phyloP scores from a whole-genome alignment of 2,888 invertebrate genomes.

The Meloe dianella region DNA sequence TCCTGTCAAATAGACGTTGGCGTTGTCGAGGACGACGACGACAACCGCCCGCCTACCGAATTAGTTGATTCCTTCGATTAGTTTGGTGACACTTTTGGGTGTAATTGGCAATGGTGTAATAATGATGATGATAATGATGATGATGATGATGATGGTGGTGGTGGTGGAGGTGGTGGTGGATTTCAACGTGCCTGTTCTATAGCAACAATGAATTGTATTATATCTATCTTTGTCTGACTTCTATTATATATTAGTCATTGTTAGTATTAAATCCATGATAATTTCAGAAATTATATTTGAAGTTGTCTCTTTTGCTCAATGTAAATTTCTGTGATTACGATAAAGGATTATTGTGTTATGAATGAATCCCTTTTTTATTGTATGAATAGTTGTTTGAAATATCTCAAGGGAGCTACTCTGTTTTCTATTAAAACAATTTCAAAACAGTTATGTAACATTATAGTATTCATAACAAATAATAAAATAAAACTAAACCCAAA shows the following conservation, averaged over 20 bases:
- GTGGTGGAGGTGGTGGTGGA: not conserved
- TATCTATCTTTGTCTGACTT: slow-evolving; percentile 4
- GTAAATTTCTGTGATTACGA: not conserved
- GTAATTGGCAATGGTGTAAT: slow-evolving; percentile 11
- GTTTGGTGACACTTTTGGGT: slow-evolving; percentile 29
- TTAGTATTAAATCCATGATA: not conserved
- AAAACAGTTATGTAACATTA: not conserved
- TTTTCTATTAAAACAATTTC: not conserved
- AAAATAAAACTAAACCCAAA: not conserved
- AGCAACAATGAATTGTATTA: not conserved
- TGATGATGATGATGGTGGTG: not conserved
- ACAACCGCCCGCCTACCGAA: slow-evolving; percentile 28
- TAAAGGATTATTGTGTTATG: not conserved
- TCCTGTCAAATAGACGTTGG: slow-evolving; percentile 32
- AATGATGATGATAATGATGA: too few species aligned
- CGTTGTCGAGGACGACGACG: not conserved
- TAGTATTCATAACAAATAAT: not conserved
- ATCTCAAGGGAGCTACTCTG: not conserved
- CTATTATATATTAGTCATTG: not conserved
- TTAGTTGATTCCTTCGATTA: slow-evolving; percentile 36
- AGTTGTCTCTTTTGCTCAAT: not conserved
- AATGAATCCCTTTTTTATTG: not conserved
- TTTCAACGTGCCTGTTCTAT: not conserved
- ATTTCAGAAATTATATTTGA: slow-evolving; percentile 7
- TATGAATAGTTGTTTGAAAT: not conserved